Percentiles rank a stretch among this genome's conserved stretches.
Evolutionary conservation across 2,797 vertebrate species (phyloP).

Genomic region (Todus mexicanus): DNA sequence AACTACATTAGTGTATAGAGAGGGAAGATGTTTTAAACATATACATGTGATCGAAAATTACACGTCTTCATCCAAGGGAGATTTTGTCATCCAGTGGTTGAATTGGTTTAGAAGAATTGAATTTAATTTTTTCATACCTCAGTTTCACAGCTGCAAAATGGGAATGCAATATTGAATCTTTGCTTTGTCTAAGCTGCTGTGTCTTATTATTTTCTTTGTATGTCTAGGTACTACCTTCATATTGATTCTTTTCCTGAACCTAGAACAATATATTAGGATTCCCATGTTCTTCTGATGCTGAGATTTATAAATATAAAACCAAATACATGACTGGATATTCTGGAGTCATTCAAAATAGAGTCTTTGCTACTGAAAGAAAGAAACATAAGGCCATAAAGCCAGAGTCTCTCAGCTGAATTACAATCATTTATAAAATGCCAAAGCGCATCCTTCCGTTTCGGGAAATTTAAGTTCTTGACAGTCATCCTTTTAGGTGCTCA

Average conservation of each 20-base stretch:
- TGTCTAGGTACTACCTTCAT: neutral
- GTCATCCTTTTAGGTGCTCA: neutral
- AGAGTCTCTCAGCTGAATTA: neutral
- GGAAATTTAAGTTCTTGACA: neutral
- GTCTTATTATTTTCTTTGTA: no score
- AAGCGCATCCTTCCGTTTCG: neutral
- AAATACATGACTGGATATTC: neutral
- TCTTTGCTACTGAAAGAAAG: neutral
- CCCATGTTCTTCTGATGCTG: neutral
- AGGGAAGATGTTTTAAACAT: neutral
- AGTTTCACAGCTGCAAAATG: neutral
- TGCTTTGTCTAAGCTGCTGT: neutral
- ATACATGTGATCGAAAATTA: neutral
- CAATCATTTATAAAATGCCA: neutral
- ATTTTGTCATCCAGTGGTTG: neutral
- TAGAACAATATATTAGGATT: neutral
- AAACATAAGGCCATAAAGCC: neutral
- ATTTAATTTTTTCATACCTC: neutral
- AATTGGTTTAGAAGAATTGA: neutral
- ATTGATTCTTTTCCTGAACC: neutral
- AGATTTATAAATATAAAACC: neutral
- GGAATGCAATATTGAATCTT: neutral
- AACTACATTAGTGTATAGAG: neutral
- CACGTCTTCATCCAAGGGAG: neutral
- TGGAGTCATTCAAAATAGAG: neutral